Evolutionary conservation across 1,140 invertebrate species (phyloP).

Genomic region (Drosophila sulfurigaster): DNA sequence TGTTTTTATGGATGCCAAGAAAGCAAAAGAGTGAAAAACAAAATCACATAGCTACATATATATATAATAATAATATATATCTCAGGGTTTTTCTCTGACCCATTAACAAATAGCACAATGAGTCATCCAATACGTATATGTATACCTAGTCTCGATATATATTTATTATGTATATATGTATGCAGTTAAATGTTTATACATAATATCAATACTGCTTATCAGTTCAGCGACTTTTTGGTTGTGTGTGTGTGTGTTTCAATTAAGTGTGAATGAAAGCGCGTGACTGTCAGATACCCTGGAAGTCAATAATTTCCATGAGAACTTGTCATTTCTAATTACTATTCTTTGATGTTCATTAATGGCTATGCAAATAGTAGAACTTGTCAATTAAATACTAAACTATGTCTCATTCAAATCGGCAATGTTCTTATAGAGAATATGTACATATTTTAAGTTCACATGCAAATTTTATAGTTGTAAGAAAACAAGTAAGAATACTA

Average conservation of each 20-base stretch:
- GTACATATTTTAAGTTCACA: too few species aligned
- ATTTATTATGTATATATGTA: neutral
- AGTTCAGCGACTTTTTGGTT: neutral
- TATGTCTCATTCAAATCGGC: too few species aligned
- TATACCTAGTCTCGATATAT: neutral
- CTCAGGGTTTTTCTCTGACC: slow-evolving; percentile 6
- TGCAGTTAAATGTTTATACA: slow-evolving; percentile 1
- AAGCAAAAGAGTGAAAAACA: neutral
- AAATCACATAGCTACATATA: slow-evolving; percentile 1
- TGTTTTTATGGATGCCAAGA: slow-evolving; percentile 11
- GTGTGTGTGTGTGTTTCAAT: neutral
- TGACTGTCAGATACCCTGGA: neutral
- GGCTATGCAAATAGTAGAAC: too few species aligned
- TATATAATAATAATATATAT: neutral
- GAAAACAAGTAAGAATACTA: too few species aligned
- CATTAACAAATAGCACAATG: slow-evolving; percentile 14
- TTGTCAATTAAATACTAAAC: too few species aligned
- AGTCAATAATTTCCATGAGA: neutral
- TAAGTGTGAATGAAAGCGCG: neutral
- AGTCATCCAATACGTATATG: neutral
- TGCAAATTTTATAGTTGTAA: too few species aligned
- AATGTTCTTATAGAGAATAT: too few species aligned
- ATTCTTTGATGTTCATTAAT: neutral
- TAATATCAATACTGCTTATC: slow-evolving; percentile 8
- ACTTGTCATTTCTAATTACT: neutral